Evolutionary conservation across 2,113 vertebrate species (phyloP).

Genomic region (Crotophaga sulcirostris): DNA sequence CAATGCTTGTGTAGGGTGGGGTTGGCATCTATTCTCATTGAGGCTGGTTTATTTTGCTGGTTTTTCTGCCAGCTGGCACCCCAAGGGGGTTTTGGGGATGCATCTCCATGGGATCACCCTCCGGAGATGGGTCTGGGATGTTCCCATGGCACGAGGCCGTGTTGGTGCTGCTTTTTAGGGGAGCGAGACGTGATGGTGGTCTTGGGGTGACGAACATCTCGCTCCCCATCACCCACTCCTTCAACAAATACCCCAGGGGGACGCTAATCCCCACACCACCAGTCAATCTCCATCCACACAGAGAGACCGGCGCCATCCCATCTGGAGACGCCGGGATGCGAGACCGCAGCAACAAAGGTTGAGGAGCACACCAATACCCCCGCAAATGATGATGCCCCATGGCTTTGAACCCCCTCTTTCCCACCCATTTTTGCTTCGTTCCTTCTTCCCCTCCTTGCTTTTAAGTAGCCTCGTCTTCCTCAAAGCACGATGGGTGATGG

Average conservation of each 20-base stretch:
- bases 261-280: rapidly evolving
- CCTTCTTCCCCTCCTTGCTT: not conserved
- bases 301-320: rapidly evolving
- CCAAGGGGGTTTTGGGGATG: rapidly evolving
- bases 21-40: rapidly evolving
- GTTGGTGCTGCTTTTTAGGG: not conserved
- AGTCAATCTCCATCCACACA: rapidly evolving
- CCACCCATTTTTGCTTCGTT: rapidly evolving
- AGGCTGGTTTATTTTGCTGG: not conserved
- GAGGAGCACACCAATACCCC: rapidly evolving
- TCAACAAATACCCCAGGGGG: not conserved
- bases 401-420: rapidly evolving
- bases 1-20: rapidly evolving
- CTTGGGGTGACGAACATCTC: rapidly evolving
- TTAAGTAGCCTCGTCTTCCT: not conserved
- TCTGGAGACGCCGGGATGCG: rapidly evolving
- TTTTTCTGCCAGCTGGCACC: not conserved
- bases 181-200: rapidly evolving
- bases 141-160: not conserved
- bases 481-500: rapidly evolving
- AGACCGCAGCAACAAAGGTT: rapidly evolving
- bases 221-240: not conserved
- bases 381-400: rapidly evolving
- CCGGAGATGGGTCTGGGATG: not conserved
- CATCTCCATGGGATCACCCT: not conserved